phyloP scores from a whole-genome alignment of 2,888 invertebrate species.

The Limenitis camilla region DNA sequence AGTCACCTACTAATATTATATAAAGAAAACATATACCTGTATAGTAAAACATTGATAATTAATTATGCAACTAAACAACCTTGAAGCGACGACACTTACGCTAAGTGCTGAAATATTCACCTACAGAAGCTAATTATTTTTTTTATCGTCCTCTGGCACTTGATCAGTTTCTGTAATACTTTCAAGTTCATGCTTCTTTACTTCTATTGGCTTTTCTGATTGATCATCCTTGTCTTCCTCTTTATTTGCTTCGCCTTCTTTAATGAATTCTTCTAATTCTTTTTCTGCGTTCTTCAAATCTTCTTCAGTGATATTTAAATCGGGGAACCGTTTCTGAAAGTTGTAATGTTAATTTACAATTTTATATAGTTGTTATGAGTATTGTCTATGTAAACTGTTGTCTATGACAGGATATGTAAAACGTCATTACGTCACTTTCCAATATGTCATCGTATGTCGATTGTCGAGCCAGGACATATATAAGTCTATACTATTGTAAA shows the following conservation, averaged over 20 bases:
- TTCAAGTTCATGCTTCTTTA: too few species aligned
- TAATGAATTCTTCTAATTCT: conserved; percentile 51
- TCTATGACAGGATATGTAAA: background rate
- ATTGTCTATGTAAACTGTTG: too few species aligned
- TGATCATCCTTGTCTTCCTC: conserved; percentile 22
- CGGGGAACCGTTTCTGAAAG: conserved; percentile 59
- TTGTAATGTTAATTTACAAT: background rate
- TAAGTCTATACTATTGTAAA: too few species aligned
- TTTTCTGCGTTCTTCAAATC: conserved; percentile 58
- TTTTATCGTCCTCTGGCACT: conserved; percentile 18
- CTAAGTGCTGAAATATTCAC: too few species aligned
- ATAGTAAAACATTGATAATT: too few species aligned
- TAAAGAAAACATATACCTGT: too few species aligned
- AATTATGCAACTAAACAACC: too few species aligned
- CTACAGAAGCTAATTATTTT: background rate
- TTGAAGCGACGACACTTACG: too few species aligned
- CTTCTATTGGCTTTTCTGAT: background rate
- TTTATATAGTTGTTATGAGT: background rate
- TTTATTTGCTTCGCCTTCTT: conserved; percentile 44
- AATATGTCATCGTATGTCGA: too few species aligned
- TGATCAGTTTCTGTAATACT: conserved; percentile 8
- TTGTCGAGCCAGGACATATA: too few species aligned
- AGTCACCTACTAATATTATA: too few species aligned
- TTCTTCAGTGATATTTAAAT: conserved; percentile 61
- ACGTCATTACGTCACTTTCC: too few species aligned